Evolutionary conservation across 2,797 vertebrate genomes (phyloP).

Genomic region (Chanos chanos): DNA sequence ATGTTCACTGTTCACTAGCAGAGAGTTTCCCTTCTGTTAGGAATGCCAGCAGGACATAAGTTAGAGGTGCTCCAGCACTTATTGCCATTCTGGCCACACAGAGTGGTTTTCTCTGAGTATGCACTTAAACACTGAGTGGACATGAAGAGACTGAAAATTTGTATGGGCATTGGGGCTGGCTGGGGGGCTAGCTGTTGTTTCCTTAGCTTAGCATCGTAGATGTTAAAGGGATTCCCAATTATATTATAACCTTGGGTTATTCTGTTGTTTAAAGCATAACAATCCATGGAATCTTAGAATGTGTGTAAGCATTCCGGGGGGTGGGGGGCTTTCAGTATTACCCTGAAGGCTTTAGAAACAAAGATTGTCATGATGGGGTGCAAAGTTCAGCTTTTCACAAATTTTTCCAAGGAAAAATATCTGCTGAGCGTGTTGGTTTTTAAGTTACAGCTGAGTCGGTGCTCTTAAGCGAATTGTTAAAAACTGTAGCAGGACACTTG

Average conservation of each 20-base stretch:
- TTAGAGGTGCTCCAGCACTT: conserved; percentile 1
- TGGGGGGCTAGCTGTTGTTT: neutral
- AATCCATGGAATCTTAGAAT: too few relatives aligned
- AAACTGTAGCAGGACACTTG: too few relatives aligned
- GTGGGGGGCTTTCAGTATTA: too few relatives aligned
- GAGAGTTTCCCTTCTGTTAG: conserved; percentile 6
- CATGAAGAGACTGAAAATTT: conserved; percentile 45
- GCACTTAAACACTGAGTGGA: conserved; percentile 30
- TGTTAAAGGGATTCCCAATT: too few relatives aligned
- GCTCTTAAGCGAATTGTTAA: too few relatives aligned
- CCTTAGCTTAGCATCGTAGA: too few relatives aligned
- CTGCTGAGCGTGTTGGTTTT: neutral
- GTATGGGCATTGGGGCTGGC: neutral
- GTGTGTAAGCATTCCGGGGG: too few relatives aligned
- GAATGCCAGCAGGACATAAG: conserved; percentile 21
- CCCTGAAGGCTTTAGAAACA: too few relatives aligned
- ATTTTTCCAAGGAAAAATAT: neutral
- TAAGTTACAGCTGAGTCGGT: neutral
- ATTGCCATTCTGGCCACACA: conserved; percentile 41
- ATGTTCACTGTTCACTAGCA: neutral
- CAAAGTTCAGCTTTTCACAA: too few relatives aligned
- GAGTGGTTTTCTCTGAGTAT: conserved; percentile 30
- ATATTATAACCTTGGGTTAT: too few relatives aligned
- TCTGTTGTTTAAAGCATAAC: too few relatives aligned
- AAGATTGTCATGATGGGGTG: too few relatives aligned